Evolutionary conservation across 2,888 invertebrate species (phyloP), one percentile per base, ranked within the genome.

Genomic region (Cantharis lateralis): DNA sequence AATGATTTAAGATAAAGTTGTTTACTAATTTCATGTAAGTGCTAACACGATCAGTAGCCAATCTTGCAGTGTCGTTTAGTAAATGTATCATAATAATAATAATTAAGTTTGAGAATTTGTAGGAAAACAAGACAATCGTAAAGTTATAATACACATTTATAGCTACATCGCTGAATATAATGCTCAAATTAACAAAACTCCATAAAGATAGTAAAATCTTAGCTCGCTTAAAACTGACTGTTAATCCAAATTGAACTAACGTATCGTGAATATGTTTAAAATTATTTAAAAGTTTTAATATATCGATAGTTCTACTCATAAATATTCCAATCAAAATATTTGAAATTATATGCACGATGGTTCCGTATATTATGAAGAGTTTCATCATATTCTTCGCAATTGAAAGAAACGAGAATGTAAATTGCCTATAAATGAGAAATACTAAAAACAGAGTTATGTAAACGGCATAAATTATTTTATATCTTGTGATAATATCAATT

Each of bases 41-140:
- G 9, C n/a, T 48, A 48, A 48, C 13, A 48, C 48, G 48, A 7
- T n/a, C n/a, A n/a, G n/a, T n/a, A 48, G 1, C 1, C 7, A n/a
- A 48, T n/a, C 48, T 48, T n/a, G 48, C 7, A n/a, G n/a, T 48
- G 7, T n/a, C n/a, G 7, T n/a, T 48, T 48, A 48, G 1, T 48
- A 48, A 48, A 1, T n/a, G n/a, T n/a, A 0, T n/a, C 7, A 48
- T n/a, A 48, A 7, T 1, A 5, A n/a, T n/a, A 0, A n/a, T 0
- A 1, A 48, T 2, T n/a, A 13, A 1, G 2, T 7, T 48, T n/a
- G 48, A 48, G 5, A n/a, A n/a, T 0, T 7, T 7, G 10, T 7
- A 48, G n/a, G 3, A 7, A 7, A n/a, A 2, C 0, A 7, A 5
- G n/a, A 48, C 2, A n/a, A n/a, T 0, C n/a, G n/a, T n/a, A 48